Evolutionary conservation across 2,797 vertebrate genomes (phyloP).

Genomic region (Danio choprae): DNA sequence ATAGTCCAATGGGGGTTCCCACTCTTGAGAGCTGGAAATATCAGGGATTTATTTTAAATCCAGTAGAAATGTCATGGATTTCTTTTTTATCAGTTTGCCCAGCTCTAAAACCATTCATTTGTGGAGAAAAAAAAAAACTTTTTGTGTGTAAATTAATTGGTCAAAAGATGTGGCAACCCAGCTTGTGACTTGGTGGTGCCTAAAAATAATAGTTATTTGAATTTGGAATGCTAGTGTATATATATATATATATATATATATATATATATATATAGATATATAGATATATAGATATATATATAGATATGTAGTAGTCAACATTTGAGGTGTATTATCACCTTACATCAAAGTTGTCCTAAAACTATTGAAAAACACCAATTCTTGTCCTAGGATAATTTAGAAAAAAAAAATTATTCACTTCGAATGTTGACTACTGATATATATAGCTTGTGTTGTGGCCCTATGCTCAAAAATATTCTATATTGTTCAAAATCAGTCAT

Average conservation of each 20-base stretch:
- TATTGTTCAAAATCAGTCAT: background rate
- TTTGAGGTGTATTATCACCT: too few species aligned
- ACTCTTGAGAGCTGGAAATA: conserved; percentile 1
- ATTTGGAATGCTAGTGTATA: conserved; percentile 5
- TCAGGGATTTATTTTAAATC: background rate
- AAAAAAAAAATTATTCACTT: too few species aligned
- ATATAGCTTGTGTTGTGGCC: background rate
- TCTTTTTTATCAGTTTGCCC: background rate
- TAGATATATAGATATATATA: too few species aligned
- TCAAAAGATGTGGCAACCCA: background rate
- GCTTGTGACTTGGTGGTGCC: conserved; percentile 1
- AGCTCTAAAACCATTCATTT: background rate
- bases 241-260: too few species aligned
- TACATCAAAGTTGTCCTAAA: too few species aligned
- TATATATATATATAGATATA: too few species aligned
- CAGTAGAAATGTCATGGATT: background rate
- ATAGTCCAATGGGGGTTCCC: conserved; percentile 16
- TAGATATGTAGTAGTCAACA: too few species aligned
- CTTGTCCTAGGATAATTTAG: too few species aligned
- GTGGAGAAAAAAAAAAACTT: too few species aligned
- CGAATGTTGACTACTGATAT: too few species aligned
- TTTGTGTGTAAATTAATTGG: background rate
- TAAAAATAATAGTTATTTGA: conserved; percentile 11
- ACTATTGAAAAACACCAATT: too few species aligned
- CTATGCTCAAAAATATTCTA: background rate